Evolutionary conservation across 2,113 vertebrate genomes (phyloP), one percentile per base, ranked within the genome.

Genomic region (Tenrec ecaudatus): DNA sequence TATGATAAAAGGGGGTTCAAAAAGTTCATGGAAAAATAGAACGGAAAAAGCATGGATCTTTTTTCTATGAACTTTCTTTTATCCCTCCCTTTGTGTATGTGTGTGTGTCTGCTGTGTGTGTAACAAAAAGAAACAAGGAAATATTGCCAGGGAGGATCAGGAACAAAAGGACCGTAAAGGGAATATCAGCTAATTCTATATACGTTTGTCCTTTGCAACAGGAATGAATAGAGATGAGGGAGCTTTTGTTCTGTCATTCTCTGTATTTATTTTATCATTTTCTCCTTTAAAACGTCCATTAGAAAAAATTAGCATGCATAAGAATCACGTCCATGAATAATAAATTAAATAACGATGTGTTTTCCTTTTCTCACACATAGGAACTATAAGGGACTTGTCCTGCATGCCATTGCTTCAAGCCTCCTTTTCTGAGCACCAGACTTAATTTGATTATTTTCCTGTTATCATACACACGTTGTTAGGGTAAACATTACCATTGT

Each of bases 361-460:
- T 82, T 92, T 71, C 25, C 60, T 92, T 87, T 36, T 93, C 36
- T 78, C 40, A 66, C 3, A 81, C 33, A 78, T 83, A 47, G 64
- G 77, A 94, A 86, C 29, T 20, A 68, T 6, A 25, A 86, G 60
- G 7, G 58, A 94, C 16, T 20, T 87, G 10, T 33, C 76, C 20
- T 36, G 80, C 38, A 38, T 6, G 16, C 38, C 23, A 60, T 43
- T 1, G n/a, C 16, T 8, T 53, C 47, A 53, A 53, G 47, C 12
- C 47, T 53, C 47, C 5, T 53, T 53, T 53, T 53, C 43, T 29
- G 87, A 84, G 57, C 36, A 87, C 64, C 66, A 91, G 89, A 27
- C 23, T 47, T 71, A 81, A 83, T 85, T 84, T 84, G 71, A 71
- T 19, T 86, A 33, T 92, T 86, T 93, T 84, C 82, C 75, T 78